Conservation (phyloP, 2,113 vertebrate species). For the Columbina picui region DNA sequence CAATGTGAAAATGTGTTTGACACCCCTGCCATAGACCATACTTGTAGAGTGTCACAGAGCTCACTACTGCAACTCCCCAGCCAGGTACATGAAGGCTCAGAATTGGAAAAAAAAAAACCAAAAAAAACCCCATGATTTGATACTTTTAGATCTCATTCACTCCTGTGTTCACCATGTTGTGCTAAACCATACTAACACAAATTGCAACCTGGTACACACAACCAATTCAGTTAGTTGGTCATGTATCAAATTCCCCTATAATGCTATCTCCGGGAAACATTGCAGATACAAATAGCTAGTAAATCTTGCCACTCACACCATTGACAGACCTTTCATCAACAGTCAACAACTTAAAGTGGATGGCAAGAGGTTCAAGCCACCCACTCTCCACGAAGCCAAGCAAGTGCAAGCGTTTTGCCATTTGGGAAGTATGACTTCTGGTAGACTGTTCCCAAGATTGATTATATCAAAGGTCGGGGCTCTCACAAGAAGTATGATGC, state of each 20-base stretch:
- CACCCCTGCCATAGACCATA: too few relatives aligned
- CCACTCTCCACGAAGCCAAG: accelerated
- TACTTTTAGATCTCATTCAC: not conserved
- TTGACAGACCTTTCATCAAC: accelerated
- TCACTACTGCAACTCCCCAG: not conserved
- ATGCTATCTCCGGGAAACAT: not conserved
- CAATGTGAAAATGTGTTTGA: too few relatives aligned
- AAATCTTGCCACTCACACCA: not conserved
- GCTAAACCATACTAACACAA: not conserved
- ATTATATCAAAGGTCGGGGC: not conserved
- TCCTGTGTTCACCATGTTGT: not conserved
- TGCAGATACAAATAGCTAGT: not conserved
- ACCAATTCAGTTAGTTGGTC: not conserved
- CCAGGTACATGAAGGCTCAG: not conserved
- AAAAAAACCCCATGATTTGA: not conserved
- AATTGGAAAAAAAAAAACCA: not conserved
- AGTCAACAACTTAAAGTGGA: not conserved
- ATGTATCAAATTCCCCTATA: not conserved
- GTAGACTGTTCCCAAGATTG: not conserved
- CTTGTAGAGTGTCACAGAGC: not conserved
- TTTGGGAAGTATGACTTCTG: not conserved
- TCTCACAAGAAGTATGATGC: not conserved
- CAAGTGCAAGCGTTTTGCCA: not conserved
- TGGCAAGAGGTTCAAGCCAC: not conserved
- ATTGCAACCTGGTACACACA: not conserved